Percentiles rank a stretch among this genome's conserved stretches.
phyloP scores from a whole-genome alignment of 30 jellyfish, hydroid and myxozoan species.

The Aurelia sp. region DNA sequence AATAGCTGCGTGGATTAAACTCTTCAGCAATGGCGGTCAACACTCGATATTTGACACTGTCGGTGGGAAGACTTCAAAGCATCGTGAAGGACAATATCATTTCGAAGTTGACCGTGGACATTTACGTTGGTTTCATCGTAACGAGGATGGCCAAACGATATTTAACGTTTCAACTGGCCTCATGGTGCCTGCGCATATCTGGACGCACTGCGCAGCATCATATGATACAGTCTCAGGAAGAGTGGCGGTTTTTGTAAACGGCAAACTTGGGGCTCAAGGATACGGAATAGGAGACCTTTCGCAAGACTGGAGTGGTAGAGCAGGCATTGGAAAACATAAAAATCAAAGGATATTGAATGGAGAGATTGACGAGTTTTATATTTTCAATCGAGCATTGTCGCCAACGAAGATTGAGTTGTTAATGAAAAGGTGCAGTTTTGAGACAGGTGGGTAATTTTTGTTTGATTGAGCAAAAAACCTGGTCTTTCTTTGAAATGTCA shows the following conservation, averaged over 20 bases:
- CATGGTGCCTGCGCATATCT: slow-evolving; percentile 97
- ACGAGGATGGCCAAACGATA: slow-evolving; percentile 81
- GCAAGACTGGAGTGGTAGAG: slow-evolving; percentile 98
- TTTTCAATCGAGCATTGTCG: slow-evolving; percentile 84
- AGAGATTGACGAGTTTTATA: slow-evolving; percentile 95
- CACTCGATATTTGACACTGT: slow-evolving; percentile 96
- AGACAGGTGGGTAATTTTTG: slow-evolving; percentile 70
- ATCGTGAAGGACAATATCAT: slow-evolving; percentile 90
- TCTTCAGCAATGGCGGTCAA: slow-evolving; percentile 98
- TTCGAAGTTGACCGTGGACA: slow-evolving; percentile 98
- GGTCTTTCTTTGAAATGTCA: too few relatives aligned
- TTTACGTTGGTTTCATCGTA: slow-evolving; percentile 95
- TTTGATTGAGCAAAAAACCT: neutral
- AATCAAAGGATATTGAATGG: slow-evolving; percentile 89
- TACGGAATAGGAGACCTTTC: slow-evolving; percentile 90
- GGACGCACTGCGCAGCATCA: slow-evolving; percentile 99
- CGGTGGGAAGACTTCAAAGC: slow-evolving; percentile 93
- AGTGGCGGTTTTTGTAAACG: slow-evolving; percentile 92
- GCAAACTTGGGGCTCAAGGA: slow-evolving; percentile 94
- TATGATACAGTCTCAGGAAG: slow-evolving; percentile 82
- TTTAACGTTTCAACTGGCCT: slow-evolving; percentile 94
- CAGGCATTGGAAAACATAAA: slow-evolving; percentile 91
- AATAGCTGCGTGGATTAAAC: slow-evolving; percentile 91
- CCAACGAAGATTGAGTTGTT: slow-evolving; percentile 87
- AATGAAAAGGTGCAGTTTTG: slow-evolving; percentile 97